A percentile compares a stretch with the other conserved stretches of the same genome.
These are phyloP conservation scores for honey bee (Apis mellifera) DNA, from an alignment of 1,140 invertebrate species.

Conservation along the genomic window DNA sequence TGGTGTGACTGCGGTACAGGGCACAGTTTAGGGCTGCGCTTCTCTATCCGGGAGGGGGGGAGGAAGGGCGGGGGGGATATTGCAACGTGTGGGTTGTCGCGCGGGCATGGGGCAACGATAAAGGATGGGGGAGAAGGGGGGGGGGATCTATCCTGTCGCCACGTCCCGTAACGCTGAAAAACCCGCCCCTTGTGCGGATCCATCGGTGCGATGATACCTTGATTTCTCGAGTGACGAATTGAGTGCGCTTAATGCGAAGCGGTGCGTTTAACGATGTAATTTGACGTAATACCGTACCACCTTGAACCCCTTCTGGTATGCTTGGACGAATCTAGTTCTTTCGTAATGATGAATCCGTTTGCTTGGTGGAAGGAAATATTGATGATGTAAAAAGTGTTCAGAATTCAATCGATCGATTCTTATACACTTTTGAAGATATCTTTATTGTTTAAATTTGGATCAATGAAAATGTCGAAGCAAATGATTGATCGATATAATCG, in stretches of 20 bases:
- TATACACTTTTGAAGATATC: too few species aligned
- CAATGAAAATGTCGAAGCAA: too few species aligned
- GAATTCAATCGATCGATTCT: too few species aligned
- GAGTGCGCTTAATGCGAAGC: constrained; percentile 66
- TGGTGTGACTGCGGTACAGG: constrained; percentile 65
- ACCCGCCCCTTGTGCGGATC: constrained; percentile 77
- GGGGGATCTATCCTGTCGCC: constrained; percentile 16
- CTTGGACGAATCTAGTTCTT: neutral
- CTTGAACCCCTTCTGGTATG: constrained; percentile 3
- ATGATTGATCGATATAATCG: too few species aligned
- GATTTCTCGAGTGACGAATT: constrained; percentile 80
- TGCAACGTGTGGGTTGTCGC: constrained; percentile 51
- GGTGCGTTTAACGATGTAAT: constrained; percentile 44
- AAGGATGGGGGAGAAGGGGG: neutral
- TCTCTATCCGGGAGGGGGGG: constrained; percentile 7
- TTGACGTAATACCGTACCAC: constrained; percentile 51
- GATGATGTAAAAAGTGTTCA: too few species aligned
- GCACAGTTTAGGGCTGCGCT: constrained; percentile 60
- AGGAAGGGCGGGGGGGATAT: neutral
- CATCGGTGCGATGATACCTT: constrained; percentile 81
- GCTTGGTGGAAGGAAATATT: neutral
- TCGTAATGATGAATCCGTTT: too few species aligned
- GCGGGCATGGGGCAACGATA: constrained; percentile 13
- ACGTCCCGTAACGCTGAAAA: constrained; percentile 60
- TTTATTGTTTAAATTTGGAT: too few species aligned